Evolutionary conservation across 1,140 invertebrate genomes (phyloP), one percentile per base, ranked within the genome.

Genomic region (Drosophila jambulina): DNA sequence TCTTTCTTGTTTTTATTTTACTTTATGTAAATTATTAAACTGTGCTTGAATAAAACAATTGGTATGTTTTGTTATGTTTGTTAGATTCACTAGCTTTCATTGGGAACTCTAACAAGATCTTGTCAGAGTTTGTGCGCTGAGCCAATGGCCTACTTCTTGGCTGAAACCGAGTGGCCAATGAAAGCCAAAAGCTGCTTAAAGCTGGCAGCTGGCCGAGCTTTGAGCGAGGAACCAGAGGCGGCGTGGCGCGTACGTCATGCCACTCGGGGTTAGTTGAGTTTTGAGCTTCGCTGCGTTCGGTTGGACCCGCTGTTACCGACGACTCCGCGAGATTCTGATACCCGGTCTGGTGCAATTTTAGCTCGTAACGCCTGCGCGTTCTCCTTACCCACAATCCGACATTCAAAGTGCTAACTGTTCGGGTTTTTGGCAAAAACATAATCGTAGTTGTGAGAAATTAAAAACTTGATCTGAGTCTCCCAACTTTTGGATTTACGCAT

Each of bases 211-310:
- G 15, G 4, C 6, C 1, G 34, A 83, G 80, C 81, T 83, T 83
- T 72, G 54, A 79, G 75, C 70, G 69, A 9, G 21, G 45, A 42
- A 36, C 9, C 48, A 34, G 43, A 56, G 38, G 40, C 51, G 49
- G 19, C 49, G 27, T 27, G 23, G 23, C 23, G 40, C 36, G 15
- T 9, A 40, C 19, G 17, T 9, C 25, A 29, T 19, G 10, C n/a
- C 63, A 27, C 17, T 65, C 63, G 46, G n/a, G 21, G 19, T 69
- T 72, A 91, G 78, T 91, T 74, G 74, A 91, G 81, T 91, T 80
- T 90, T 71, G 64, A 85, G 49, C 84, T 85, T 91, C 75, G 90
- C 57, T 69, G 84, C 68, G 88, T 91, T 69, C 84, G 88, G 90
- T 91, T 90, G 68, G 51, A 60, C 34, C 36, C 45, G 51, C 43